Conservation (phyloP, 2,888 invertebrate species). For the Polylopha cassiicola region DNA sequence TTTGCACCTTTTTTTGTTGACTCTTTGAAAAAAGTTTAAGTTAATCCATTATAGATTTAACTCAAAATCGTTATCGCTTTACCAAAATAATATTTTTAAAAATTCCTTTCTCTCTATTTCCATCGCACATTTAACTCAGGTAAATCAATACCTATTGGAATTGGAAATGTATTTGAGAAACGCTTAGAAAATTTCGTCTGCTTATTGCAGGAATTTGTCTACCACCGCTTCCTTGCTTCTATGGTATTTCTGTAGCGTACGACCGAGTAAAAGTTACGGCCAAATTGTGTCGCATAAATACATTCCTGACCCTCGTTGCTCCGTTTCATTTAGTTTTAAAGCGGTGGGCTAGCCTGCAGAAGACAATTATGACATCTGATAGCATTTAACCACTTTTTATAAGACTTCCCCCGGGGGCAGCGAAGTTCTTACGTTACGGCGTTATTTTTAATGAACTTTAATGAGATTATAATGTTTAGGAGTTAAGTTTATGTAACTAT, state of each 20-base stretch:
- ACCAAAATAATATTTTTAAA: too few species aligned
- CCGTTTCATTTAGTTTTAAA: constrained; percentile 21
- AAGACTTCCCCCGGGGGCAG: constrained; percentile 29
- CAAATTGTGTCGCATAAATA: constrained; percentile 36
- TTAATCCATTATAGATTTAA: too few species aligned
- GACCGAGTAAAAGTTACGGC: constrained; percentile 28
- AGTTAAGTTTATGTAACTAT: constrained; percentile 11
- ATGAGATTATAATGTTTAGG: constrained; percentile 23
- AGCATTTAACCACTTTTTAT: constrained; percentile 37
- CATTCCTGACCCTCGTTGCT: constrained; percentile 31
- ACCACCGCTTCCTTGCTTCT: too few species aligned
- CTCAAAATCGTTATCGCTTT: too few species aligned
- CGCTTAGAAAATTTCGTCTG: too few species aligned
- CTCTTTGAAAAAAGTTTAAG: too few species aligned
- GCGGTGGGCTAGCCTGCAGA: constrained; percentile 30
- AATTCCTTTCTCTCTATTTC: too few species aligned
- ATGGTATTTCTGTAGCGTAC: constrained; percentile 8
- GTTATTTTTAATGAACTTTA: constrained; percentile 36
- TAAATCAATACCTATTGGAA: too few species aligned
- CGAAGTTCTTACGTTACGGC: constrained; percentile 24
- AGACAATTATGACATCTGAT: constrained; percentile 50
- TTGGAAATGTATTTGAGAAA: too few species aligned
- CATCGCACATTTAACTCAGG: too few species aligned
- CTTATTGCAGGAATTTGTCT: too few species aligned
- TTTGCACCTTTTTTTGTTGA: too few species aligned